Evolutionary conservation across 1,140 invertebrate genomes (phyloP), one percentile per base, ranked within the genome.

Genomic region (Drosophila bifasciata): DNA sequence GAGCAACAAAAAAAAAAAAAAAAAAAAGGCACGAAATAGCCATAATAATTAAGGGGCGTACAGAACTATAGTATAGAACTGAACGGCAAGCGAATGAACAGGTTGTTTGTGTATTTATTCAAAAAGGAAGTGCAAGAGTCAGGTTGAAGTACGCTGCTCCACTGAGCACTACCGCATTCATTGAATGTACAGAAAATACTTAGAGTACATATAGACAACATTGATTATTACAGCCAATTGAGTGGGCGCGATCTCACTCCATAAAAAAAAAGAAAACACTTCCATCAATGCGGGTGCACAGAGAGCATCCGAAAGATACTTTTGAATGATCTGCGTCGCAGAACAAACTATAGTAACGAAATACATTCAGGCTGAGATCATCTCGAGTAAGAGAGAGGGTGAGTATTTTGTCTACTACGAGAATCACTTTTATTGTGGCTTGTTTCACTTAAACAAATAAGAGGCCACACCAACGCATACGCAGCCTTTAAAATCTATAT

Each of bases 401-500:
- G 11, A 17, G 39, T 23, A 39, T 74, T 74, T 74, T 66, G 67
- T 76, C 85, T 85, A 84, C 80, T 59, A 71, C 52, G 53, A 69
- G 70, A 51, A 70, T 70, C 62, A 72, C 63, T 81, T 81, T 74
- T 60, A 61, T 81, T 59, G 32, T 13, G 63, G 61, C 60, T 61
- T 78, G 73, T 63, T 81, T 81, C 60, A 85, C 44, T 79, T 72
- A 50, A 70, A 43, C 49, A 49, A 66, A 55, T 55, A 64, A 58
- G 46, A 32, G 46, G 46, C 44, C 36, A 84, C 80, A 86, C 80
- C 80, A 84, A 84, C 80, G 80, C 80, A 76, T 49, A 84, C 80
- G 80, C 80, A 76, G 52, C 58, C 61, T 62, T 62, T 48, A 80
- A 80, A 86, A 67, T 67, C 53, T 75, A 63, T 75, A 57, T 67